Percentiles rank a stretch among this genome's conserved stretches.
These are phyloP conservation scores for Catocala nupta DNA, from an alignment of 2,888 invertebrate species.

Conservation along the genomic window DNA sequence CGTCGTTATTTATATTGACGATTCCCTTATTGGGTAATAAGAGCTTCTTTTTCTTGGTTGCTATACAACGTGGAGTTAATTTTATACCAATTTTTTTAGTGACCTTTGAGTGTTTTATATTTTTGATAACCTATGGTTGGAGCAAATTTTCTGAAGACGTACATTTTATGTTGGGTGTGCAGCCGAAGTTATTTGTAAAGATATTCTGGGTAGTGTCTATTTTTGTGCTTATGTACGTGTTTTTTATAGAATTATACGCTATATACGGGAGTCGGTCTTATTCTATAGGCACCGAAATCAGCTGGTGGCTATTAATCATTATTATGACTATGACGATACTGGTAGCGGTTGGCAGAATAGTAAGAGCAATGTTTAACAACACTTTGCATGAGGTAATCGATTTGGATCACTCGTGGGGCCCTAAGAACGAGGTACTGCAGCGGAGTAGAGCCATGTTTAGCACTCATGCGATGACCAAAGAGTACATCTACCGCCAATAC, in stretches of 20 bases:
- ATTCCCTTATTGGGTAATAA: slow-evolving; percentile 65
- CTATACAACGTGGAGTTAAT: slow-evolving; percentile 52
- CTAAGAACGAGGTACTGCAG: slow-evolving; percentile 67
- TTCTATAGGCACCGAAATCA: slow-evolving; percentile 25
- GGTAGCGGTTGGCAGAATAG: slow-evolving; percentile 46
- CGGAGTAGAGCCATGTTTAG: slow-evolving; percentile 82
- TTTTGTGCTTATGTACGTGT: slow-evolving; percentile 57
- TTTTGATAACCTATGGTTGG: slow-evolving; percentile 75
- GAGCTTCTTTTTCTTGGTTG: slow-evolving; percentile 55
- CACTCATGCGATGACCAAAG: slow-evolving; percentile 84
- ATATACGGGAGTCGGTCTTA: slow-evolving; percentile 10
- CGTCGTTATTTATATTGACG: slow-evolving; percentile 62
- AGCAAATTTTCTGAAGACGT: slow-evolving; percentile 77
- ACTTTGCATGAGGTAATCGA: slow-evolving; percentile 49
- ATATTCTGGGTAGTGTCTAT: slow-evolving; percentile 62
- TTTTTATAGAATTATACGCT: slow-evolving; percentile 52
- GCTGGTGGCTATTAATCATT: slow-evolving; percentile 45
- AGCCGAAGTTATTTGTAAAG: slow-evolving; percentile 68
- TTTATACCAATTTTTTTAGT: slow-evolving; percentile 58
- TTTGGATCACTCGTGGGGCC: slow-evolving; percentile 74
- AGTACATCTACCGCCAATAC: slow-evolving; percentile 82
- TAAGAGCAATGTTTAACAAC: slow-evolving; percentile 55
- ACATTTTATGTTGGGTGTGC: slow-evolving; percentile 81
- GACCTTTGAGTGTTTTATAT: slow-evolving; percentile 66
- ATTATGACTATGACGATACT: slow-evolving; percentile 31